Percentiles rank a stretch among this genome's conserved stretches.
Evolutionary conservation across 1,140 invertebrate genomes (phyloP).

Genomic region (Tenebrio molitor): DNA sequence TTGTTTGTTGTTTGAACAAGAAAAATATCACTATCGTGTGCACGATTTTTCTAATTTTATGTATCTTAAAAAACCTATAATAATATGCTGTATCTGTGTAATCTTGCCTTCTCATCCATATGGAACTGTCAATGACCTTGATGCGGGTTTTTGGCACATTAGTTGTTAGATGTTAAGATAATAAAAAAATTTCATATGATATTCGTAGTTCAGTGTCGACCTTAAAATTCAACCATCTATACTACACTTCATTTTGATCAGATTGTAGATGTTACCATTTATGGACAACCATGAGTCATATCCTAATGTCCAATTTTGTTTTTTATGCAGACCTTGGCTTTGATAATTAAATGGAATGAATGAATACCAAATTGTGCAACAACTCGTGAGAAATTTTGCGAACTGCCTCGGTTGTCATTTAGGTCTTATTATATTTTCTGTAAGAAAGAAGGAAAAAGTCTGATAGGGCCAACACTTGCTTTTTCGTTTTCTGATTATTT

Average conservation of each 20-base stretch:
- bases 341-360: conserved; percentile 49
- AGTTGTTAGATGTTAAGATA: background rate
- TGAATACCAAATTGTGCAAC: conserved; percentile 44
- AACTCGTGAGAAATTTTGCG: conserved; percentile 25
- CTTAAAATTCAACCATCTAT: too few relatives aligned
- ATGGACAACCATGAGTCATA: conserved; percentile 25
- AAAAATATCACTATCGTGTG: background rate
- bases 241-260: background rate
- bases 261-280: background rate
- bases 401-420: conserved; percentile 19
- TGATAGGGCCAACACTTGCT: too few relatives aligned
- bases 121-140: conserved; percentile 22
- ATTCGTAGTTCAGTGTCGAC: too few relatives aligned
- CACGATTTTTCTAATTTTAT: background rate
- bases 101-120: conserved; percentile 17
- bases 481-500: too few relatives aligned
- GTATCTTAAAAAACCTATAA: background rate
- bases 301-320: background rate
- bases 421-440: conserved; percentile 19
- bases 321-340: conserved; percentile 40
- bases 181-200: too few relatives aligned
- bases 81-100: background rate
- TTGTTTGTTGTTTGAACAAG: background rate
- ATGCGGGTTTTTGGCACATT: conserved; percentile 4
- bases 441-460: too few relatives aligned